Base-by-base conservation (phyloP, 2,888 invertebrate genomes). In the Drosophila infuscata region DNA sequence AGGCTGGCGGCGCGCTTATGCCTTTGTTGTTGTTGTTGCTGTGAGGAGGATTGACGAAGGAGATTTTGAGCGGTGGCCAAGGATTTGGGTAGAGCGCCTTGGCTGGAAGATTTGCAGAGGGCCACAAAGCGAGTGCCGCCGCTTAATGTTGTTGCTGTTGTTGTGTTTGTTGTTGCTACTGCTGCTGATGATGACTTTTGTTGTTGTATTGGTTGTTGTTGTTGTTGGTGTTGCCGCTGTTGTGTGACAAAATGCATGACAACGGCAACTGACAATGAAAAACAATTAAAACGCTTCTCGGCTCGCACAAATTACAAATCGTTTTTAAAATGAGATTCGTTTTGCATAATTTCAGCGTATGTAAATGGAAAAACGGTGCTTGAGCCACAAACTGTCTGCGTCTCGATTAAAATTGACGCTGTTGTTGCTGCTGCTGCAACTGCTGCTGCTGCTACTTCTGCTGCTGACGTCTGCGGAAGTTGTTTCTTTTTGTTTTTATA, bases 181-280 rank as follows among this genome's bases (percentile, higher is more conserved):
- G 76, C 70, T 82, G 80, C 48, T 67, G 79, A 51, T 80, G 79
- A 66, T 81, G 88, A 30, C 49, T 63, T 53, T 20, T 79, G 79
- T 33, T 78, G 61, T 11, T 73, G 63, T 8, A 29, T 59, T 60
- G 76, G 66, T 54, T 58, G 62, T 25, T 70, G 63, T 46, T 76
- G 79, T 59, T 80, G 83, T 63, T 76, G 81, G 33, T 82, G 79
- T 66, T 82, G 81, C 51, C 83, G 81, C 68, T 85, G 88, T 79
- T 83, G 82, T 78, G 79, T 90, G 72, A 86, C 83, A 82, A 80
- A 83, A 90, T 85, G 79, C 90, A 90, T 90, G 90, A 85, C 90
- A 90, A 84, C 76, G 76, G 72, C 73, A 76, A 60, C 79, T 65
- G 51, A 56, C 68, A 78, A 29, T 38, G 25, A 66, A 71, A 71